These are phyloP conservation scores for Oreocharis arfaki DNA, from an alignment of 2,113 vertebrate species.

Conservation along the genomic window DNA sequence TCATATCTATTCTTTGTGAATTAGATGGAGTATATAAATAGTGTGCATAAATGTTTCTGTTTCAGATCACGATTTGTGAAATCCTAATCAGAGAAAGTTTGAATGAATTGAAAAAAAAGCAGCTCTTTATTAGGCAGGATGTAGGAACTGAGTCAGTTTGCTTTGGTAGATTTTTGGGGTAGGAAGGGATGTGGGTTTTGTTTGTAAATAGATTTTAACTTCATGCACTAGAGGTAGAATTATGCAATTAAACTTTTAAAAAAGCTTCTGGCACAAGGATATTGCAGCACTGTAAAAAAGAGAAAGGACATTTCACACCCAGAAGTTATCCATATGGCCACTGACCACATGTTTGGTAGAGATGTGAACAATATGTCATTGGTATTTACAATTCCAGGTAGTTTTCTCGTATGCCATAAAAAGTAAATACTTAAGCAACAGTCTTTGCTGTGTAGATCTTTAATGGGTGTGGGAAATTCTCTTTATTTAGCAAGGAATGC, in stretches of 20 bases:
- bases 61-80: neutral
- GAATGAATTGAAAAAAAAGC: neutral
- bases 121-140: neutral
- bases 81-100: neutral
- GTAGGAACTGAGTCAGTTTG: neutral
- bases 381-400: constrained; percentile 68
- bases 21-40: neutral
- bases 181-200: neutral
- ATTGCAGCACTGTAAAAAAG: constrained; percentile 52
- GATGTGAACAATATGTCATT: constrained; percentile 65
- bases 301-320: constrained; percentile 61
- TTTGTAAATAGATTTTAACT: constrained; percentile 52
- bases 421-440: constrained; percentile 54
- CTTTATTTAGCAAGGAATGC: constrained; percentile 67
- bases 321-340: constrained; percentile 66
- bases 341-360: constrained; percentile 64
- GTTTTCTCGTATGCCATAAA: constrained; percentile 65
- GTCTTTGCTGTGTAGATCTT: constrained; percentile 58
- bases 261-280: constrained; percentile 47
- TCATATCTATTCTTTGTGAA: neutral
- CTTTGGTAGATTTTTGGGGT: neutral
- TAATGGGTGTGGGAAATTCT: constrained; percentile 66
- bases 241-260: constrained; percentile 43
- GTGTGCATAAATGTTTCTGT: neutral
- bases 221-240: neutral